Base-by-base conservation (phyloP, 2,888 invertebrate genomes). In the Romanomermis culicivorax region DNA sequence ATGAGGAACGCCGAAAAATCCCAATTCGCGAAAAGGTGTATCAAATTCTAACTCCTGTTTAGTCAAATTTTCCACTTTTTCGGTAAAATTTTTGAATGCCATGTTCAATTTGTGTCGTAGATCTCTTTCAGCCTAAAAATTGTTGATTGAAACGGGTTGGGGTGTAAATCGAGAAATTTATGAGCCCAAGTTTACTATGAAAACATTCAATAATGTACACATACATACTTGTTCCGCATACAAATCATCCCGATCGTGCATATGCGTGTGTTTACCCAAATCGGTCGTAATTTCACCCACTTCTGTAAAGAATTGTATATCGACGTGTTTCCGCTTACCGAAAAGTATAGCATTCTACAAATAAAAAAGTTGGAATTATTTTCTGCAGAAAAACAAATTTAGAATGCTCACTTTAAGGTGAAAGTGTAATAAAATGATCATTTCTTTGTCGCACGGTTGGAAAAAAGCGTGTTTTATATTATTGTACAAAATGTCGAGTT, bases 201-300 rank as follows among this genome's bases (percentile, higher is more conserved):
- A 14, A 26, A 26, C 23, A 26, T 27, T 25, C 30, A 30, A 24
- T 26, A 2, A 27, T 17, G 36, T 36, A 7, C 36, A 47, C 47
- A 20, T 52, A n/a, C n/a, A n/a, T 60, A 72, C 73, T 75, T 97
- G 97, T 73, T 99, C 97, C 3, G 95, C 91, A 0, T 93, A 89
- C 57, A 97, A 75, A 75, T 99, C 97, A 71, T 99, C 97, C 47
- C 95, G 77, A 73, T 99, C 97, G 70, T 97, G 95, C 93, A 97
- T 95, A 71, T 97, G 93, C 70, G 97, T 95, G 71, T 95, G 93
- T 71, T 97, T 99, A 48, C 95, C 95, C 64, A 99, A 77, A 76
- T 99, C 97, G 0, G 97, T 99, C 0, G 95, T 95, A 57, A 97
- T 93, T 74, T 99, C 97, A 64, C 97, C 97, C 54, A 97, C 97